Base-by-base conservation (phyloP, 2,888 invertebrate genomes). In the Xylota sylvarum region DNA sequence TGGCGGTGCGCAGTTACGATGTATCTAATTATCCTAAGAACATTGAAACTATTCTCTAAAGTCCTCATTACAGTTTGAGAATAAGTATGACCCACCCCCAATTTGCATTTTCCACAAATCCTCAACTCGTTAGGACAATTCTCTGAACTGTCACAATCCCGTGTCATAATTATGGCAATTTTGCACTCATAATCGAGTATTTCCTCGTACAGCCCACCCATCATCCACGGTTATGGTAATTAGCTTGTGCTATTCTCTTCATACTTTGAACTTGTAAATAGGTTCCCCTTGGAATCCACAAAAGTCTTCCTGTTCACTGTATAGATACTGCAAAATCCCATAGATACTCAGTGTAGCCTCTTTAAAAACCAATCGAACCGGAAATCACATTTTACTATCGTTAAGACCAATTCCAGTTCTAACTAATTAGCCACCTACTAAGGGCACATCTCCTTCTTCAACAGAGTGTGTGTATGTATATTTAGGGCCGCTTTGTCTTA, bases 131-230 rank as follows among this genome's bases (percentile, higher is more conserved):
- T 30, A 46, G 17, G 14, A 7, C 46, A 10, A 64, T 46, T 46
- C 46, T 17, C 4, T 23, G 4, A 50, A 12, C 50, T 50, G 50
- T 50, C 50, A 50, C 27, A 27, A 46, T 17, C 23, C n/a, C 14
- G 30, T 62, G 30, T 9, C 43, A 27, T 43, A 62, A 62, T 62
- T 62, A 62, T 17, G 62, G 9, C 19, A 10, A n/a, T 30, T 30
- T 17, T 5, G 30, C 46, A 30, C 30, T 64, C 17, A 32, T 46
- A 10, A 46, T 5, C 0, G 14, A 46, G 2, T 30, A 64, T 46
- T 64, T 64, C 64, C 64, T 30, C 17, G 30, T 64, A 32, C 43
- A 7, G 10, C 32, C 40, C 27, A 64, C 12, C 32, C 46, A 64
- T 64, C 27, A 62, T 17, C 40, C 12, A 14, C 46, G 30, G 10